These are phyloP conservation scores for Nowickia ferox DNA, from an alignment of 2,888 invertebrate species.

Conservation along the genomic window DNA sequence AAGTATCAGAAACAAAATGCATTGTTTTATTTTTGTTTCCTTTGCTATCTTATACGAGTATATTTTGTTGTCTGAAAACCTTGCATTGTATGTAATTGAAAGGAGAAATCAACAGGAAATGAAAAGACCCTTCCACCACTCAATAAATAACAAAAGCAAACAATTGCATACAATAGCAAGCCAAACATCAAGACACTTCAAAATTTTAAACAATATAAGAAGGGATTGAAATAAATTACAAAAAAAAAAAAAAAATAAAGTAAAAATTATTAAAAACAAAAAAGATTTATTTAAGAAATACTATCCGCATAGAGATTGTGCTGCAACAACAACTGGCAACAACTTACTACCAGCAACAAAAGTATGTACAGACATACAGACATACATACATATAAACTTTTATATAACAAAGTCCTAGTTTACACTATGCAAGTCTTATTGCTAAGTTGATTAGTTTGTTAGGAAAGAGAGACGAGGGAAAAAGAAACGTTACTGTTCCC, in stretches of 20 bases:
- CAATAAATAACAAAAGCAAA: conserved; percentile 36
- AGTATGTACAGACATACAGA: not conserved
- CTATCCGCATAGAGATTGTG: no score
- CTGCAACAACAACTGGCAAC: no score
- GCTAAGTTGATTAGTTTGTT: no score
- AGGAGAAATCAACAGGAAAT: conserved; percentile 24
- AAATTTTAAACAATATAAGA: conserved; percentile 32
- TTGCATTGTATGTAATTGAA: conserved; percentile 17
- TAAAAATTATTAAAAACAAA: not conserved
- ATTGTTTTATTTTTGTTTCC: conserved; percentile 19
- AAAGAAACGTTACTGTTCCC: no score
- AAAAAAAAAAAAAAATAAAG: conserved; percentile 1
- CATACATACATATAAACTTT: not conserved
- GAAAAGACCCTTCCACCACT: not conserved
- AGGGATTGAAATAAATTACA: not conserved
- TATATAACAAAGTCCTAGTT: not conserved
- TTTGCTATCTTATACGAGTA: not conserved
- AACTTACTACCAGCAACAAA: not conserved
- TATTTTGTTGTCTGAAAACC: conserved; percentile 8
- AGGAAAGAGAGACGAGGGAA: no score
- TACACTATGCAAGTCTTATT: no score
- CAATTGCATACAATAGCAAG: conserved; percentile 35
- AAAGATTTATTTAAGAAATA: not conserved
- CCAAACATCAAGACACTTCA: conserved; percentile 30
- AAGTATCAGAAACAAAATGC: conserved; percentile 11